Evolutionary conservation across 2,888 invertebrate genomes (phyloP), one percentile per base, ranked within the genome.

Genomic region (Anaspis maculata): DNA sequence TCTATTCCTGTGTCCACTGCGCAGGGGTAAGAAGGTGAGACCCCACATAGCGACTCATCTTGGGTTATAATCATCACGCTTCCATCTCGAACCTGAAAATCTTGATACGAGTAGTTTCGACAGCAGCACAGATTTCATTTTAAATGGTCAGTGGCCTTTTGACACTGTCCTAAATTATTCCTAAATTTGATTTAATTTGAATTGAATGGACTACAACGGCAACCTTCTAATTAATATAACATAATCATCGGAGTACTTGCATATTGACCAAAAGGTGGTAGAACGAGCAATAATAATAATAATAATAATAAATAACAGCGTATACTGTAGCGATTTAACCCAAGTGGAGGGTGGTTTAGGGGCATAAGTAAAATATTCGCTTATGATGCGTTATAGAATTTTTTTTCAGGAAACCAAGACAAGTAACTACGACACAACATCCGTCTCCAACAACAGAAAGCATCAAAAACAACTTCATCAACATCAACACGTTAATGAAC

Each of bases 11-110:
- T 86, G 61, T 84, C 85, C 65, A 83, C 85, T 57, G 79, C 84
- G 76, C 86, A 87, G 85, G 86, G 86, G 86, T 87, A 87, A 86
- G 85, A 70, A 82, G 81, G 81, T 81, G 81, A 80, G 40, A 40
- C 80, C 58, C 58, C 56, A 47, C 46, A 46, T 49, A 49, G 48
- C 56, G 45, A 54, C 52, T 49, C 54, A 52, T 52, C 56, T 48
- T 46, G 54, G 52, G 54, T 55, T 53, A 44, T 28, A 23, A 33
- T 19, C 9, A 19, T 21, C 23, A 30, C 9, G 10, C 30, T 23
- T 24, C 19, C 14, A 13, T 21, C 10, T 24, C 24, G 24, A 9
- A 23, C 13, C 6, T 24, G 13, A 30, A 30, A n/a, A n/a, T n/a
- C n/a, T n/a, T n/a, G n/a, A n/a, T n/a, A n/a, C n/a, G n/a, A n/a